Base-by-base conservation (phyloP, 2,888 invertebrate genomes). In the Epinotia nisella region DNA sequence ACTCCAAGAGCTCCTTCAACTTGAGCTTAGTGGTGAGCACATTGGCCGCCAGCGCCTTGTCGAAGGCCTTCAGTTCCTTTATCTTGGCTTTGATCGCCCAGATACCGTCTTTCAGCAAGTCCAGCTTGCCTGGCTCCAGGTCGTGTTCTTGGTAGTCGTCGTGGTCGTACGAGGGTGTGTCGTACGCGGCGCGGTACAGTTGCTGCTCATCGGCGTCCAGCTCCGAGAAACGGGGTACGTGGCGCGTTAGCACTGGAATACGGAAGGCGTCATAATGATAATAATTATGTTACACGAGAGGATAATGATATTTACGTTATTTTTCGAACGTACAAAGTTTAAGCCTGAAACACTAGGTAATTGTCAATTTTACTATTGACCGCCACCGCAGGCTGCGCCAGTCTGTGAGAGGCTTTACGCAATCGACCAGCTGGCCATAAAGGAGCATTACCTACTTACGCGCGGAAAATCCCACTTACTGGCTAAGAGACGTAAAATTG, bases 21-120 rank as follows among this genome's bases (percentile, higher is more conserved):
- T 89, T 89, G 2, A 92, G 76, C 75, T 92, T 92, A 0, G 92
- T 91, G 0, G 86, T 77, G 35, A 92, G 78, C 66, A 93, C 80
- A 75, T 90, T 91, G 0, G 91, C 92, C 0, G 86, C 88, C 55
- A 93, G 77, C 1, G 92, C 91, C 64, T 90, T 92, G 72, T 90
- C 87, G 75, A 93, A 91, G 0, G 87, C 90, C 75, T 90, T 90
- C 9, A 93, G 76, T 70, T 93, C 89, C 35, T 90, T 89, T 9
- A 93, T 78, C 77, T 92, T 91, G 0, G 92, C 87, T 74, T 92
- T 92, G 49, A 93, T 71, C 1, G 87, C 89, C 92, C 91, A 93
- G 73, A 93, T 78, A 0, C 89, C 89, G 65, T 91, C 92, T 74
- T 92, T 92, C 19, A 91, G 80, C 74, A 92, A 82, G 79, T 92